Percentiles rank a stretch among this genome's conserved stretches.
Conservation (phyloP, 2,113 vertebrate genomes). For the Myiopsitta monachus region DNA sequence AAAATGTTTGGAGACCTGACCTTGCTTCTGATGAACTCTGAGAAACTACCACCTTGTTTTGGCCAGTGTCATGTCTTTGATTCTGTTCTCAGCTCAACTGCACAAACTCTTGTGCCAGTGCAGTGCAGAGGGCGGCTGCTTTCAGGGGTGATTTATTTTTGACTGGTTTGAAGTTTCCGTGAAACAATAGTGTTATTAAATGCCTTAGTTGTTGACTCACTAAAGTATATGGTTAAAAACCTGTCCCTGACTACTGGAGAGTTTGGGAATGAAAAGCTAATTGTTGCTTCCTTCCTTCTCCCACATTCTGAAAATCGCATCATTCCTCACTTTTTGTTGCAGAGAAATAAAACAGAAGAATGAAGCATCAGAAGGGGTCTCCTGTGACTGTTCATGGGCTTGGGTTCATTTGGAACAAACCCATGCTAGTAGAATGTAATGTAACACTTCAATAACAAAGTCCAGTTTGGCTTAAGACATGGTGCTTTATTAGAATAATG, state of each 20-base stretch:
- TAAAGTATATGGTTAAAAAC: background rate
- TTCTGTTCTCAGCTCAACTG: background rate
- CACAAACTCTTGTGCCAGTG: background rate
- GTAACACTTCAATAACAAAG: background rate
- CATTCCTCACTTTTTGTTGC: background rate
- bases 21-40: background rate
- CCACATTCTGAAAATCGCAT: background rate
- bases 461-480: background rate
- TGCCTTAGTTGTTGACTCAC: background rate
- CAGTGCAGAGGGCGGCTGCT: background rate
- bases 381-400: fast-evolving
- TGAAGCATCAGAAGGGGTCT: background rate
- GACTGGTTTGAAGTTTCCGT: background rate
- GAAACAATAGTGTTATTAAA: background rate
- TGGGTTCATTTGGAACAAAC: background rate
- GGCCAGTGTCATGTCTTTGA: background rate
- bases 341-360: background rate
- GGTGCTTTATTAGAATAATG: background rate
- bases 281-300: background rate
- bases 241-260: background rate
- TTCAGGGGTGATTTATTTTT: background rate
- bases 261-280: background rate
- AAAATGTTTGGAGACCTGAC: background rate
- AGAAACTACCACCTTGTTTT: background rate
- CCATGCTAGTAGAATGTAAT: background rate